Percentiles rank a stretch among this genome's conserved stretches.
phyloP scores from a whole-genome alignment of 2,888 invertebrate genomes.

The Zaprionus bogoriensis region DNA sequence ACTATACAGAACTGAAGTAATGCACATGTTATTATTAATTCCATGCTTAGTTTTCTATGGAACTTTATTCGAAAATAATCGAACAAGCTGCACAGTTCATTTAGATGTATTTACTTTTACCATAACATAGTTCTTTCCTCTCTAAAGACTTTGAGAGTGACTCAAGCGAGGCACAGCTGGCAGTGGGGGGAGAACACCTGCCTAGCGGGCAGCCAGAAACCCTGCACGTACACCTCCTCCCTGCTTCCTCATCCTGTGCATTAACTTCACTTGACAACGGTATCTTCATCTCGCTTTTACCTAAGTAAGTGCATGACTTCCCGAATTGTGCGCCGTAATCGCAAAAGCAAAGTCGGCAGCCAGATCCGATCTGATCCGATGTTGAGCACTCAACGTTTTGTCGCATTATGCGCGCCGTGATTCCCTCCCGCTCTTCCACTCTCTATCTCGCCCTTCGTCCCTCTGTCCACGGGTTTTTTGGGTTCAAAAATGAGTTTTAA shows the following conservation, averaged over 20 bases:
- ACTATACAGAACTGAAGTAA: no score
- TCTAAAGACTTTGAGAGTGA: no score
- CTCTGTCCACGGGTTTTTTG: conserved; percentile 18
- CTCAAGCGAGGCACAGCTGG: no score
- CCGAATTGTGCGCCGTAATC: conserved; percentile 34
- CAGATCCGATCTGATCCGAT: conserved; percentile 10
- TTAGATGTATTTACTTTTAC: no score
- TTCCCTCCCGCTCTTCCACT: background rate
- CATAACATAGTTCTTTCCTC: no score
- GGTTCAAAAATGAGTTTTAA: conserved; percentile 63
- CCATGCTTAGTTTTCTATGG: no score
- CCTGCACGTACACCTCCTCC: background rate
- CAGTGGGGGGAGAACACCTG: no score
- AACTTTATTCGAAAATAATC: no score
- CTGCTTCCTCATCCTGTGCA: background rate
- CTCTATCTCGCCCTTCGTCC: background rate
- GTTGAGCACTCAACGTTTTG: conserved; percentile 55
- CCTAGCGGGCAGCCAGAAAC: no score
- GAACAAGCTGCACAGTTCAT: no score
- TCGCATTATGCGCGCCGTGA: conserved; percentile 35
- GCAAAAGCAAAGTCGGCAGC: conserved; percentile 3
- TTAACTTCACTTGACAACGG: conserved; percentile 8
- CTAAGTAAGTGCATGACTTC: conserved; percentile 62
- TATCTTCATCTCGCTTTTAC: conserved; percentile 45
- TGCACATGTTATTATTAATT: no score